phyloP scores from a whole-genome alignment of 2,888 invertebrate genomes.

The Macaria notata region DNA sequence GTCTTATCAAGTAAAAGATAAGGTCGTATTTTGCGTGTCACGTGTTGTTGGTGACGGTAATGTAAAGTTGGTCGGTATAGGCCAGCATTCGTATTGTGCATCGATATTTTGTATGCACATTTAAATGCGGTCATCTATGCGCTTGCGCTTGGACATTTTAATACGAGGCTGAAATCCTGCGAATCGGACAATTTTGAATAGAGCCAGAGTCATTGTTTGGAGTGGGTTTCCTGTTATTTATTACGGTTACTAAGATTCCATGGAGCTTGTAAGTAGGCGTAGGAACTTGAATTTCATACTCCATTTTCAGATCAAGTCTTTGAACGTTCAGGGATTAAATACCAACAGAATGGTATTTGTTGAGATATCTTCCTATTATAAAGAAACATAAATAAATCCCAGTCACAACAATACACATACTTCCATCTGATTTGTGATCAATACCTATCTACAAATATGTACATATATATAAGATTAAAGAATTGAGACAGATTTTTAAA shows the following conservation, averaged over 20 bases:
- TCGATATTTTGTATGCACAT: conserved; percentile 79
- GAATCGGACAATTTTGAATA: conserved; percentile 54
- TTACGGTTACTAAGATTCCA: conserved; percentile 19
- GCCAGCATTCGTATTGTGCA: conserved; percentile 70
- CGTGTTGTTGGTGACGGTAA: conserved; percentile 27
- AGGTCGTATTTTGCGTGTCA: conserved; percentile 36
- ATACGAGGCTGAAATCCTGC: conserved; percentile 57
- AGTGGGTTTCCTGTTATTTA: conserved; percentile 31
- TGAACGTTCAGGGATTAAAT: too few relatives aligned
- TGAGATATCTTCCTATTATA: too few relatives aligned
- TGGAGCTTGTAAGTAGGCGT: not conserved
- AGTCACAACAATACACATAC: too few relatives aligned
- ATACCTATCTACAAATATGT: too few relatives aligned
- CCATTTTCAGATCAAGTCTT: too few relatives aligned
- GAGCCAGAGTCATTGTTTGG: conserved; percentile 42
- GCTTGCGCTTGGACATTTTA: conserved; percentile 51
- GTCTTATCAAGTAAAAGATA: conserved; percentile 29
- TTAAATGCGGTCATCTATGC: conserved; percentile 76
- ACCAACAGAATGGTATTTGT: too few relatives aligned
- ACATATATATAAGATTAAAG: too few relatives aligned
- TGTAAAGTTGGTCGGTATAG: conserved; percentile 46
- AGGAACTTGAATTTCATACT: not conserved
- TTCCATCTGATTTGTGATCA: too few relatives aligned
- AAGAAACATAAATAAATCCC: too few relatives aligned
- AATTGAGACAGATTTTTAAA: too few relatives aligned